phyloP scores from a whole-genome alignment of 92 coral and sea anemone species.

The Phenganax marumi region DNA sequence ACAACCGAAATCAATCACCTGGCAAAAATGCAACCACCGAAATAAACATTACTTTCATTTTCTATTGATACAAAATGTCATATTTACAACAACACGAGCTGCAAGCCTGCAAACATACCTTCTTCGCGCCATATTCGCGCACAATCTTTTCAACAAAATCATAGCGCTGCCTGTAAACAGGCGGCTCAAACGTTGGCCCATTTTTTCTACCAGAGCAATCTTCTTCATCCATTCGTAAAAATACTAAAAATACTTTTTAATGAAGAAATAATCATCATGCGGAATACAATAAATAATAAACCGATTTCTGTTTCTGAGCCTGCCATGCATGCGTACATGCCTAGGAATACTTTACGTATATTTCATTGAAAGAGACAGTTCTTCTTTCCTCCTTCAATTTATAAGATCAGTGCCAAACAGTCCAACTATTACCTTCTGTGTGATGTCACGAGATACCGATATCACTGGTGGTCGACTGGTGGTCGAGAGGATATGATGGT shows the following conservation, averaged over 20 bases:
- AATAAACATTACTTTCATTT: neutral
- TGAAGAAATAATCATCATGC: neutral
- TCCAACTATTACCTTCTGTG: too few relatives aligned
- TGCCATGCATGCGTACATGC: neutral
- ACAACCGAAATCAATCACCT: constrained; percentile 98
- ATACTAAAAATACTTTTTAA: neutral
- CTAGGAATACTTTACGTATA: too few relatives aligned
- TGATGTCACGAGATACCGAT: too few relatives aligned
- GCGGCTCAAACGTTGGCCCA: constrained; percentile 80
- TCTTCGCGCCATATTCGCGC: constrained; percentile 72
- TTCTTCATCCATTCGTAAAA: constrained; percentile 32
- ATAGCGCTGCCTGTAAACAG: constrained; percentile 92
- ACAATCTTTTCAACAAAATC: constrained; percentile 69
- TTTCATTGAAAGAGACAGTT: too few relatives aligned
- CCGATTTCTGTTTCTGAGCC: neutral
- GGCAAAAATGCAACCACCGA: neutral
- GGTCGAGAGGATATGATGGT: too few relatives aligned
- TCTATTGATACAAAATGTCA: neutral
- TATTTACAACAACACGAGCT: neutral
- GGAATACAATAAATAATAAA: neutral
- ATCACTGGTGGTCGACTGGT: too few relatives aligned
- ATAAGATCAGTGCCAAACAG: too few relatives aligned
- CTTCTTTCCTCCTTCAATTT: too few relatives aligned
- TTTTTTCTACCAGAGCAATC: constrained; percentile 16
- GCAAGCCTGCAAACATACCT: constrained; percentile 65